Conservation (phyloP, 2,888 invertebrate genomes). For the Epirrhoe alternata region DNA sequence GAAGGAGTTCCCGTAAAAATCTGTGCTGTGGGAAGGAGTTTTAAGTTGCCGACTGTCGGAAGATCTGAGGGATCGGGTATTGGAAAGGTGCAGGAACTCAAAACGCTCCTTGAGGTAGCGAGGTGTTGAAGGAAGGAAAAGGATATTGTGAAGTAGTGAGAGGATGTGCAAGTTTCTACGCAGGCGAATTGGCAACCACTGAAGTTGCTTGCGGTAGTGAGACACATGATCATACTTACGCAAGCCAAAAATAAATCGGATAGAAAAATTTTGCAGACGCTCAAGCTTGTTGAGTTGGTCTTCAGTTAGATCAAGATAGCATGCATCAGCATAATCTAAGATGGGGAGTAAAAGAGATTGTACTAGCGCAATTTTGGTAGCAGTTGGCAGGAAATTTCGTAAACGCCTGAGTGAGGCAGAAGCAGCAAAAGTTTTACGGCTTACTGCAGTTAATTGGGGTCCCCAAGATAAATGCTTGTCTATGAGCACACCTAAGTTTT, state of each 20-base stretch:
- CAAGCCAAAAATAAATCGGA: not conserved
- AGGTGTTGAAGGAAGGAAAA: no score
- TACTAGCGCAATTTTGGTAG: slow-evolving; percentile 22
- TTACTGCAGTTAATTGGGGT: slow-evolving; percentile 4
- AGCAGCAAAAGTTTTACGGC: slow-evolving; percentile 4
- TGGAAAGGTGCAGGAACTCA: no score
- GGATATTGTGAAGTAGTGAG: no score
- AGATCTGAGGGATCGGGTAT: no score
- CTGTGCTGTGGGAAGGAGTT: no score
- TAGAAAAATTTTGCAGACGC: not conserved
- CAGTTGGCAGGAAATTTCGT: slow-evolving; percentile 13
- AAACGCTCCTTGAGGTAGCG: no score
- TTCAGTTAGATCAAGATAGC: slow-evolving; percentile 1
- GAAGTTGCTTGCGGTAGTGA: not conserved
- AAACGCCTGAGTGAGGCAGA: not conserved
- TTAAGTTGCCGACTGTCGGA: no score
- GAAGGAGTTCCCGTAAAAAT: no score
- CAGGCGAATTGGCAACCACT: slow-evolving; percentile 1
- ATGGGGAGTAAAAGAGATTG: slow-evolving; percentile 13
- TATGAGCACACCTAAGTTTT: slow-evolving; percentile 11
- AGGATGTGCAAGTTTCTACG: not conserved
- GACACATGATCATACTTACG: slow-evolving; percentile 3
- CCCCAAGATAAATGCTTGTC: slow-evolving; percentile 1
- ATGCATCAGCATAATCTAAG: not conserved
- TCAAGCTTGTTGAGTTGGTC: slow-evolving; percentile 3